These are phyloP conservation scores for Muraenolepis orangiensis DNA, from an alignment of 2,797 vertebrate genomes.

Conservation along the genomic window DNA sequence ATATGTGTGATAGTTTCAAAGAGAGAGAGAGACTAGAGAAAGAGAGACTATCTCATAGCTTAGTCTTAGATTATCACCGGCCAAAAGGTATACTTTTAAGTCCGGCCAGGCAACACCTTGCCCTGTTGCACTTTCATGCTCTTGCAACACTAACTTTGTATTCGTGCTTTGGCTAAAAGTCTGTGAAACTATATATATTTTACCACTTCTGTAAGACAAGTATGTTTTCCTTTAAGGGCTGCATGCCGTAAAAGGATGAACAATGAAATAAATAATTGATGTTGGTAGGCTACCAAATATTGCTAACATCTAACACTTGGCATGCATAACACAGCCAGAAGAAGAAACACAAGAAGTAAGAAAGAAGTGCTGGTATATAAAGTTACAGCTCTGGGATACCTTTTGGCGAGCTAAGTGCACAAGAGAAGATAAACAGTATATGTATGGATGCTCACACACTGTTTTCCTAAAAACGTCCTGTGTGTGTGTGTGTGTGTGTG, in stretches of 20 bases:
- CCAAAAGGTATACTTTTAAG: background rate
- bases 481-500: background rate
- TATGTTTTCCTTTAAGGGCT: background rate
- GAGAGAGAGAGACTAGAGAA: too few species aligned
- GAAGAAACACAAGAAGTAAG: background rate
- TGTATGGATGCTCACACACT: background rate
- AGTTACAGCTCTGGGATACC: background rate
- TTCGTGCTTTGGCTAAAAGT: background rate
- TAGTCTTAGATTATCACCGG: background rate
- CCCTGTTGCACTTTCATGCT: background rate
- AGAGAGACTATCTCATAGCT: background rate
- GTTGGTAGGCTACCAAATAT: background rate
- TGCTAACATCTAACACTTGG: too few species aligned
- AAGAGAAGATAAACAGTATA: background rate
- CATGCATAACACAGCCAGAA: background rate
- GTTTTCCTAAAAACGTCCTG: too few species aligned
- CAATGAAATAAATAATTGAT: background rate
- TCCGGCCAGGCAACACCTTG: background rate
- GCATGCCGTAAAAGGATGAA: background rate
- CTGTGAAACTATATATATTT: background rate
- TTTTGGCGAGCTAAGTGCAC: background rate
- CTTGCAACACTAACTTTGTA: background rate
- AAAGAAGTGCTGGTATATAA: background rate
- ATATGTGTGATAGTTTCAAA: too few species aligned
- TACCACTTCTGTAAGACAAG: background rate